Percentiles rank a stretch among this genome's conserved stretches.
Evolutionary conservation across 2,888 invertebrate genomes (phyloP).

Genomic region (Coleophora flavipennella): DNA sequence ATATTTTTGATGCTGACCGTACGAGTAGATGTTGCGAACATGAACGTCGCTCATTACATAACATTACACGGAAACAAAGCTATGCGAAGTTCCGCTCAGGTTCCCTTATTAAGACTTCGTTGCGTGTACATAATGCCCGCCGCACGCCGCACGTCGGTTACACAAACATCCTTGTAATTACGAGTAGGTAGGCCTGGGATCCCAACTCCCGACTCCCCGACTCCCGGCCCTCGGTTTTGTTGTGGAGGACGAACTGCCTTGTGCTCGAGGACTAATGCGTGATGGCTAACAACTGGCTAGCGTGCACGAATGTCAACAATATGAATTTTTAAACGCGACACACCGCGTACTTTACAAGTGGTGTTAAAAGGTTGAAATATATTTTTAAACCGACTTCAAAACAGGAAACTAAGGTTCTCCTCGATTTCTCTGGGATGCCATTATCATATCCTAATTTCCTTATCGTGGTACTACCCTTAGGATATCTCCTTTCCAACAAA

Average conservation of each 20-base stretch:
- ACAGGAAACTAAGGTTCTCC: too few species aligned
- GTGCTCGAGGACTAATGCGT: slow-evolving; percentile 25
- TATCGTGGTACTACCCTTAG: too few species aligned
- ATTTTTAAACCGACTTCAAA: too few species aligned
- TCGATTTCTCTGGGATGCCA: too few species aligned
- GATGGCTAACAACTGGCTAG: slow-evolving; percentile 39
- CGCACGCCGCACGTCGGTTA: slow-evolving; percentile 28
- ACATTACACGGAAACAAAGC: slow-evolving; percentile 23
- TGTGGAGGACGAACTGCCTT: slow-evolving; percentile 36
- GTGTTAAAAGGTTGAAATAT: too few species aligned
- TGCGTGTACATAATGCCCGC: slow-evolving; percentile 32
- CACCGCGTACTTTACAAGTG: neutral
- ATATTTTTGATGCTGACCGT: too few species aligned
- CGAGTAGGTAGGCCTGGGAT: slow-evolving; percentile 36
- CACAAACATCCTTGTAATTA: slow-evolving; percentile 48
- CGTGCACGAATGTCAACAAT: slow-evolving; percentile 32
- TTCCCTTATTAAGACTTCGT: slow-evolving; percentile 26
- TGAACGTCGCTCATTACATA: slow-evolving; percentile 12
- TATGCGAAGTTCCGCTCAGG: slow-evolving; percentile 25
- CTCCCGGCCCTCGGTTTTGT: slow-evolving; percentile 31
- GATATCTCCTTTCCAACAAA: too few species aligned
- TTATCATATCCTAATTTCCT: too few species aligned
- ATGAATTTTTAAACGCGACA: slow-evolving; percentile 17
- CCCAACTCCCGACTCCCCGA: slow-evolving; percentile 23
- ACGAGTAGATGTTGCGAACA: neutral